These are phyloP conservation scores for Babylonia areolata DNA, from an alignment of 1,140 invertebrate species.

Conservation along the genomic window DNA sequence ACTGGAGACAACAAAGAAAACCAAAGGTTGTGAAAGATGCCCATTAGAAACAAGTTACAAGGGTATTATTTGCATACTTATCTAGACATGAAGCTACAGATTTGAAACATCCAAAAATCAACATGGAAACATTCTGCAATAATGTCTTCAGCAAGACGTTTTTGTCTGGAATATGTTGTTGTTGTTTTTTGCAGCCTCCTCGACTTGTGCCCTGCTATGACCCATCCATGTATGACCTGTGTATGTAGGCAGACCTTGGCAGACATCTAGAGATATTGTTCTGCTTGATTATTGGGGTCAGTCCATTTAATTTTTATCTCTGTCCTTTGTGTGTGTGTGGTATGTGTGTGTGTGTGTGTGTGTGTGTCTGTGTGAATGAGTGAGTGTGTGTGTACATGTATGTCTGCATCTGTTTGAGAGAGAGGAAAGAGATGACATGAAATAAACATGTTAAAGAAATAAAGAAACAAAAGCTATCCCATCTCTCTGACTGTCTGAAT, in stretches of 20 bases:
- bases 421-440: no score
- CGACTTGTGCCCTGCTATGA: neutral
- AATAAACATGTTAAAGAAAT: neutral
- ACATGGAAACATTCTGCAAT: no score
- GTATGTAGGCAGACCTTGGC: neutral
- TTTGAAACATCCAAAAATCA: no score
- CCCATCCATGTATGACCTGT: neutral
- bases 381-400: neutral
- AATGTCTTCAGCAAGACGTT: no score
- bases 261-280: neutral
- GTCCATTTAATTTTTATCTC: neutral
- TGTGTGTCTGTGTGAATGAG: neutral
- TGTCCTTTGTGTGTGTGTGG: neutral
- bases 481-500: no score
- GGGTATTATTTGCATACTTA: no score
- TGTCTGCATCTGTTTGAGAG: no score
- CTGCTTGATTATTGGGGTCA: neutral
- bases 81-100: no score
- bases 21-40: no score
- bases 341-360: slow-evolving; percentile 14
- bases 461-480: neutral
- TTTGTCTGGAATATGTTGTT: no score
- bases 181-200: neutral
- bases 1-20: no score
- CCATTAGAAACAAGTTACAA: no score